Evolutionary conservation across 53 echinoderm and acorn worm species (phyloP).

Genomic region (Astropecten irregularis): DNA sequence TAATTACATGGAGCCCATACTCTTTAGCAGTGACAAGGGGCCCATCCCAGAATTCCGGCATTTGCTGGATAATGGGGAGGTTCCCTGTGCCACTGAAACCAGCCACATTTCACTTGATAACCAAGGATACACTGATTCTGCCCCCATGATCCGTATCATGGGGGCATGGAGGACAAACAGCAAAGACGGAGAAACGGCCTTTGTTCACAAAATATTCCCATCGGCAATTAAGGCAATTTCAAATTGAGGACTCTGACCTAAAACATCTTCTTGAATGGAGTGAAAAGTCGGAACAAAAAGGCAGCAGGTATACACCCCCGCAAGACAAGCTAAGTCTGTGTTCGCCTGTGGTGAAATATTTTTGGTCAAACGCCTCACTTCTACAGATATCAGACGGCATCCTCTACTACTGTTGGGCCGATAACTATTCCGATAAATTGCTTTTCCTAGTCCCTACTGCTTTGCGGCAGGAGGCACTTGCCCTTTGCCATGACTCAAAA

Average conservation of each 20-base stretch:
- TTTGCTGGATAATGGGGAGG: too few relatives aligned
- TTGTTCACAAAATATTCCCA: not conserved
- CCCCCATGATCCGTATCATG: too few relatives aligned
- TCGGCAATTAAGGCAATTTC: not conserved
- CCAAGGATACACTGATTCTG: too few relatives aligned
- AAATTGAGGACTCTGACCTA: not conserved
- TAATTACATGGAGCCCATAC: too few relatives aligned
- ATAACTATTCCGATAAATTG: not conserved
- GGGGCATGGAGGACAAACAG: too few relatives aligned
- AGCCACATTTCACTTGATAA: too few relatives aligned
- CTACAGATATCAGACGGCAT: not conserved
- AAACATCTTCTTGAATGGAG: not conserved
- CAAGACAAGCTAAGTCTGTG: not conserved
- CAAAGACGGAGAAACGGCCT: too few relatives aligned
- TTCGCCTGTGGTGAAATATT: not conserved
- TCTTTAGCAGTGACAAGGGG: too few relatives aligned
- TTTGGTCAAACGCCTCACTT: not conserved
- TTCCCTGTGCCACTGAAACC: too few relatives aligned
- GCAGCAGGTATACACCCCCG: not conserved
- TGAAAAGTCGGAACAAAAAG: constrained; percentile 1
- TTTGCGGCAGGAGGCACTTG: not conserved
- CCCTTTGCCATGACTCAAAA: not conserved
- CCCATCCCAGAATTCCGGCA: too few relatives aligned
- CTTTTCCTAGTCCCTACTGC: not conserved
- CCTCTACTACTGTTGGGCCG: not conserved